Base-by-base conservation (phyloP, 2,888 invertebrate genomes). In the Leptopilina drosophilae region DNA sequence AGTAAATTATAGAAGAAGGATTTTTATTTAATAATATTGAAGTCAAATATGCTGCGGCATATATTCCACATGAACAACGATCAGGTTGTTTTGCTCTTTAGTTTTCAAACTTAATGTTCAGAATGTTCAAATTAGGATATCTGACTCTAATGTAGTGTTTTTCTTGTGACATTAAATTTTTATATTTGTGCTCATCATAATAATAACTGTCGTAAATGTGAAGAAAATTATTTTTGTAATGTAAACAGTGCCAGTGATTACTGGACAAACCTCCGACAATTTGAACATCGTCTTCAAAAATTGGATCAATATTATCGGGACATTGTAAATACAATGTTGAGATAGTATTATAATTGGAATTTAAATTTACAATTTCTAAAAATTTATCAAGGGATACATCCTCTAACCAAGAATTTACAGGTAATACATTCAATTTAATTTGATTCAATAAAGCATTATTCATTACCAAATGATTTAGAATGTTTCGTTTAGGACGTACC, bases 21-120 rank as follows among this genome's bases (percentile, higher is more conserved):
- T 56, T 56, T 56, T n/a, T 8, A 56, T 56, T 56, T 56, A 56
- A 14, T 7, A 56, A 8, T 12, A 56, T 56, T 5, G 56, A 56
- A 12, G 56, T 84, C 1, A 67, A 78, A 73, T 78, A 79, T 12
- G 82, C 79, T 33, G 46, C 64, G 56, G 79, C 65, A 9, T 80
- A 80, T 8, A 80, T 79, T 6, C 80, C 79, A 20, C 80, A 81
- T 53, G 76, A 77, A 53, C 46, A 69, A 6, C 0, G 9, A 62
- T 82, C 80, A 1, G 78, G 73, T 56, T 80, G 59, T 62, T 56
- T 56, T 8, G 11, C 0, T 56, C 14, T 56, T 14, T 14, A n/a
- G 5, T 14, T 12, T 56, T 8, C 9, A 56, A 56, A 56, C 12
- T 14, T 12, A 14, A 56, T 56, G n/a, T 56, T 56, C 1, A 12